These are phyloP conservation scores for Myrmecobius fasciatus DNA, from an alignment of 2,113 vertebrate genomes.

Conservation along the genomic window DNA sequence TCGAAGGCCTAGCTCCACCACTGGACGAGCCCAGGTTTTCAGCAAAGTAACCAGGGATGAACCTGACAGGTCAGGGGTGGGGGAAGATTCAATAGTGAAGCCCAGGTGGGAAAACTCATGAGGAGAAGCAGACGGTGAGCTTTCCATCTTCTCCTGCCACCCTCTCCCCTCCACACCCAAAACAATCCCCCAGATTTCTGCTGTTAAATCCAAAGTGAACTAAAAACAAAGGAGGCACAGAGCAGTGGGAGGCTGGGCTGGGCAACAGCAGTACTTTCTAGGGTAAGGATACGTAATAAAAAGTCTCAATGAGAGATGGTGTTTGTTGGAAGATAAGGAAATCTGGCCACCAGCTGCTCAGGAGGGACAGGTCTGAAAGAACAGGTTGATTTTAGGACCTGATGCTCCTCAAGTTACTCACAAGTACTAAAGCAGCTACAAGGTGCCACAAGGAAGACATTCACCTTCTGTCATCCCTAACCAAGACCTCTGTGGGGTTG, in stretches of 20 bases:
- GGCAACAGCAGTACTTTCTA: background rate
- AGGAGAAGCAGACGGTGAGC: constrained; percentile 76
- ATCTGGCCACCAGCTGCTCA: background rate
- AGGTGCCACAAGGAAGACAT: background rate
- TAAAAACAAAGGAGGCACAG: constrained; percentile 13
- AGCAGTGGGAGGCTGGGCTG: background rate
- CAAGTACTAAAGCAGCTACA: background rate
- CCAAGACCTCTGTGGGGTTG: background rate
- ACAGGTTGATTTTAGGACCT: background rate
- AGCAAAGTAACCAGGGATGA: constrained; percentile 70
- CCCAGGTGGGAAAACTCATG: constrained; percentile 75
- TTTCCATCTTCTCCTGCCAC: constrained; percentile 64
- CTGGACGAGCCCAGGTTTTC: constrained; percentile 74
- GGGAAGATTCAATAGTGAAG: constrained; percentile 72
- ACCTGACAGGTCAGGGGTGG: constrained; percentile 62
- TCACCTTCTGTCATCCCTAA: constrained; percentile 22
- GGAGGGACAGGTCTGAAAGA: background rate
- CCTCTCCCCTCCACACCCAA: constrained; percentile 48
- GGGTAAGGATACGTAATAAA: background rate
- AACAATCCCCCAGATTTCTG: constrained; percentile 44
- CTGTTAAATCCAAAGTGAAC: constrained; percentile 54
- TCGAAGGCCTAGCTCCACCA: constrained; percentile 74
- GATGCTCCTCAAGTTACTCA: background rate
- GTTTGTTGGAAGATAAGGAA: background rate
- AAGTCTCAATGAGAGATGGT: background rate